These are phyloP conservation scores for Sphaeramia orbicularis DNA, from an alignment of 2,797 vertebrate species.

Conservation along the genomic window DNA sequence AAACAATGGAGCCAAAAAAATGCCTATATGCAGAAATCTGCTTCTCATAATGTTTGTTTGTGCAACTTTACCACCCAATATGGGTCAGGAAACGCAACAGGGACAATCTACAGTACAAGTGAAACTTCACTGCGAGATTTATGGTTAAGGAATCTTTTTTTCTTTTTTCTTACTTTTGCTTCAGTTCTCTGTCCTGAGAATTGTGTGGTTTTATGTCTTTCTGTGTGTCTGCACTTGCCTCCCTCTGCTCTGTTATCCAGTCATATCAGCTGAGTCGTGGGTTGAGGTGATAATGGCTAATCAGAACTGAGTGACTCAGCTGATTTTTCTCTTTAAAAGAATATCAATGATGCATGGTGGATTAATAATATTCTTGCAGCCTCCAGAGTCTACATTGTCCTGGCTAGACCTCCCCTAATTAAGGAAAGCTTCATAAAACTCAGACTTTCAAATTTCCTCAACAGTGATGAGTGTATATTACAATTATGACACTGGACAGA, in stretches of 20 bases:
- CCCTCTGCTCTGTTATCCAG: slow-evolving; percentile 31
- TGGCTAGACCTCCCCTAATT: slow-evolving; percentile 66
- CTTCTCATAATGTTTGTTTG: slow-evolving; percentile 22
- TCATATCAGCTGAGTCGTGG: slow-evolving; percentile 59
- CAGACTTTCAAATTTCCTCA: slow-evolving; percentile 48
- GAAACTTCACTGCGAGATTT: slow-evolving; percentile 16
- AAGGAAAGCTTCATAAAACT: slow-evolving; percentile 58
- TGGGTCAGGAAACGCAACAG: slow-evolving; percentile 49
- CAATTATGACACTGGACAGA: slow-evolving; percentile 43
- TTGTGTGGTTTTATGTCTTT: slow-evolving; percentile 25
- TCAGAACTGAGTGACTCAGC: slow-evolving; percentile 65
- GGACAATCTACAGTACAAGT: slow-evolving; percentile 13
- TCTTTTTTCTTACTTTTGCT: slow-evolving; percentile 6
- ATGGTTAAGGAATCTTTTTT: slow-evolving; percentile 6
- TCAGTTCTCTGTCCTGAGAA: slow-evolving; percentile 25
- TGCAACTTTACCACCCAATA: slow-evolving; percentile 43
- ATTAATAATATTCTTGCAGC: slow-evolving; percentile 65
- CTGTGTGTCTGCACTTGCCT: slow-evolving; percentile 4
- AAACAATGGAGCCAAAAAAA: slow-evolving; percentile 33
- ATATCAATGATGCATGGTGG: slow-evolving; percentile 65
- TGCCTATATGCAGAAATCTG: slow-evolving; percentile 22
- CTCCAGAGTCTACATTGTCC: slow-evolving; percentile 64
- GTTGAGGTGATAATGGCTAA: slow-evolving; percentile 68
- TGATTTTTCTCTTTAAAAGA: slow-evolving; percentile 68
- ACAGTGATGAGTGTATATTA: slow-evolving; percentile 59